A percentile compares a stretch with the other conserved stretches of the same genome.
phyloP scores from a whole-genome alignment of 2,888 invertebrate genomes.

The Agapostemon virescens region DNA sequence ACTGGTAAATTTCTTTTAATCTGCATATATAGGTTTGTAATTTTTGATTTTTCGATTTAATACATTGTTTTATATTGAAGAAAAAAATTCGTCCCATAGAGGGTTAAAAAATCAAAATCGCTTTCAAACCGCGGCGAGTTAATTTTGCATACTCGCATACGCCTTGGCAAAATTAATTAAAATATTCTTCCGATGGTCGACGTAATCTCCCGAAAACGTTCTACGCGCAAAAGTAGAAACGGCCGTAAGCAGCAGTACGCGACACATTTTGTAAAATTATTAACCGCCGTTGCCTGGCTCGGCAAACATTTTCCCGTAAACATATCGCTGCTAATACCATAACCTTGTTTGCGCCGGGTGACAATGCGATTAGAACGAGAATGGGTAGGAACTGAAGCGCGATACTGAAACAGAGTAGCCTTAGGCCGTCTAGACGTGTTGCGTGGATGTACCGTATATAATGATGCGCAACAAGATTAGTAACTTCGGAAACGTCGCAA shows the following conservation, averaged over 20 bases:
- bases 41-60: too few species aligned
- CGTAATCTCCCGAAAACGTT: not conserved
- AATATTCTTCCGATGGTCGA: not conserved
- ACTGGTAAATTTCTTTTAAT: too few species aligned
- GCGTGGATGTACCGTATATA: conserved; percentile 49
- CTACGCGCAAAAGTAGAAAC: not conserved
- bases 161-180: not conserved
- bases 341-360: conserved; percentile 62
- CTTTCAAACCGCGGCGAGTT: not conserved
- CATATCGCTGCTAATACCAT: conserved; percentile 63
- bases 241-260: not conserved
- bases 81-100: too few species aligned
- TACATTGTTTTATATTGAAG: too few species aligned
- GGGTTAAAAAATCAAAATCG: not conserved
- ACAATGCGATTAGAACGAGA: conserved; percentile 64
- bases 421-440: conserved; percentile 53
- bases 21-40: too few species aligned
- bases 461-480: conserved; percentile 54
- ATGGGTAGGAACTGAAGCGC: conserved; percentile 35
- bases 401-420: conserved; percentile 48
- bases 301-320: conserved; percentile 46
- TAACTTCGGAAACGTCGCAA: conserved; percentile 51
- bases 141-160: not conserved
- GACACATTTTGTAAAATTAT: conserved; percentile 52
- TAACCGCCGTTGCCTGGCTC: conserved; percentile 46